phyloP scores from a whole-genome alignment of 2,888 invertebrate genomes.

The Erpobdella octoculata region DNA sequence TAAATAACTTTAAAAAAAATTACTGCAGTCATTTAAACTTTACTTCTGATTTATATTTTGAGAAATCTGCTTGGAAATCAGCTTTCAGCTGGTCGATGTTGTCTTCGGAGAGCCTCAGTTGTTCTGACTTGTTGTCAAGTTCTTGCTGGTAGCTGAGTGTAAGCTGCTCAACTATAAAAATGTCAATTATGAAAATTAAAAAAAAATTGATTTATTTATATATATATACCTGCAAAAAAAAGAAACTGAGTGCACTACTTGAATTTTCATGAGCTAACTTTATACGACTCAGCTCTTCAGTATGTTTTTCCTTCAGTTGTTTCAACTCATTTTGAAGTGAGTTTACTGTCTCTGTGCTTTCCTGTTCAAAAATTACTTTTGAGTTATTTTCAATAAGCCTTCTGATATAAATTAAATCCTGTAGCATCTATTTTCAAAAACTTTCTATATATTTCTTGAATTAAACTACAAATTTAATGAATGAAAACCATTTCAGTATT shows the following conservation, averaged over 20 bases:
- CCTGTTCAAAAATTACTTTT: background rate
- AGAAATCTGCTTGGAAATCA: constrained; percentile 6
- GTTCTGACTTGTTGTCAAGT: constrained; percentile 4
- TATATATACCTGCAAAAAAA: background rate
- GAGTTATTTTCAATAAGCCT: background rate
- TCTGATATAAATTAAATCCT: background rate
- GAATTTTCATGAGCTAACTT: too few species aligned
- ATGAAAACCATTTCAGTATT: background rate
- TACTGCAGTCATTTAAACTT: too few species aligned
- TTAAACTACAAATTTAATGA: background rate
- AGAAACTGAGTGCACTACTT: too few species aligned
- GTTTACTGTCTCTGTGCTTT: too few species aligned
- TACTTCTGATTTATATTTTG: constrained; percentile 15
- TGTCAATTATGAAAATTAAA: background rate
- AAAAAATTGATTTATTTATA: background rate
- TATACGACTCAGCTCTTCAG: too few species aligned
- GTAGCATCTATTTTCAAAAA: background rate
- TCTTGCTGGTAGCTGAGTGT: background rate
- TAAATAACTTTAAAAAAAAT: background rate
- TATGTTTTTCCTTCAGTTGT: background rate
- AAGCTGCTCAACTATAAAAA: background rate
- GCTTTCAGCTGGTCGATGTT: background rate
- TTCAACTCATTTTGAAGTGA: too few species aligned
- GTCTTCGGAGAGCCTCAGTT: constrained; percentile 7
- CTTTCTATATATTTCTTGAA: background rate